A percentile compares a stretch with the other conserved stretches of the same genome.
phyloP scores from a whole-genome alignment of 2,113 vertebrate genomes.

The Calyptommatus sinebrachiatus region DNA sequence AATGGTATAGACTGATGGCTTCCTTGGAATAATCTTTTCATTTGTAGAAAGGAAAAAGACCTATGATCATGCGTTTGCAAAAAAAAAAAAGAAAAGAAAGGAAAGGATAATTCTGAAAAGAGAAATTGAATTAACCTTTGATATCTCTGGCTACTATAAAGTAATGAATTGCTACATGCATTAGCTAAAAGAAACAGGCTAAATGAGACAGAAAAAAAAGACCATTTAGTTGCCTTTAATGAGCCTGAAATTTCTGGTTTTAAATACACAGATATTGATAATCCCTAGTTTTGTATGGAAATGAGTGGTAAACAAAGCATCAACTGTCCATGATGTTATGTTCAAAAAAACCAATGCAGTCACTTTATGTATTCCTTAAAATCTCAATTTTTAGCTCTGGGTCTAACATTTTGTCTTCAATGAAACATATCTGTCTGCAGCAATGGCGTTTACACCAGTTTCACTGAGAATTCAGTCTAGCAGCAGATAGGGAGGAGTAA shows the following conservation, averaged over 20 bases:
- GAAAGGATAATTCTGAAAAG: conserved; percentile 37
- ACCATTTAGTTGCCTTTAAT: conserved; percentile 55
- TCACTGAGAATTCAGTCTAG: not conserved
- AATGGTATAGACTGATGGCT: conserved; percentile 57
- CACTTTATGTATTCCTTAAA: not conserved
- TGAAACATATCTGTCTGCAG: not conserved
- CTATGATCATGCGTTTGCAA: conserved; percentile 48
- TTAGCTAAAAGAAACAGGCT: conserved; percentile 52
- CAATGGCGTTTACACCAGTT: not conserved
- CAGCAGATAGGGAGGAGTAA: not conserved
- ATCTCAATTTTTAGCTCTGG: not conserved
- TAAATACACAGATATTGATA: conserved; percentile 65
- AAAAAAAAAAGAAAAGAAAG: conserved; percentile 28
- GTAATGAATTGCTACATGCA: conserved; percentile 60
- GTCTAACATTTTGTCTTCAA: not conserved
- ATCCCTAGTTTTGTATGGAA: conserved; percentile 65
- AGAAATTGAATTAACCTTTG: conserved; percentile 66
- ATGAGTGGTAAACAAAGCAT: conserved; percentile 57
- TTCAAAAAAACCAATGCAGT: not conserved
- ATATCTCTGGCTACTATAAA: conserved; percentile 34
- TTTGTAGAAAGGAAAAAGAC: conserved; percentile 44
- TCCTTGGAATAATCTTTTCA: conserved; percentile 50
- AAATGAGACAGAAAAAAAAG: conserved; percentile 63
- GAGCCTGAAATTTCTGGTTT: conserved; percentile 60
- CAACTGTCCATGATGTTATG: not conserved